Conservation (phyloP, 2,888 invertebrate species). For the Prenolepis imparis region DNA sequence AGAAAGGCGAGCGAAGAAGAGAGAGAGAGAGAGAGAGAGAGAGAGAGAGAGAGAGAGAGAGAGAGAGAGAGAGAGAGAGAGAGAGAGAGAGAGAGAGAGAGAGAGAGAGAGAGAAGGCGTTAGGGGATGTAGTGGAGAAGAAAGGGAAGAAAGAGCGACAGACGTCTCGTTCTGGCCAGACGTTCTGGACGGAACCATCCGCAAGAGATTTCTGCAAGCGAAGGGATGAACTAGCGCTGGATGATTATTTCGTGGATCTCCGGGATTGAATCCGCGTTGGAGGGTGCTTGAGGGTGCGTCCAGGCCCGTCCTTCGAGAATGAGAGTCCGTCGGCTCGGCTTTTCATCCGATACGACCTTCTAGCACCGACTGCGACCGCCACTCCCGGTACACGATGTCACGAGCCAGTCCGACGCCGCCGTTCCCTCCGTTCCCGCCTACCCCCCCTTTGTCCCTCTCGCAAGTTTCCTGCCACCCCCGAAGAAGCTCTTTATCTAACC, state of each 20-base stretch:
- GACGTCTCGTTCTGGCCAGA: slow-evolving; percentile 68
- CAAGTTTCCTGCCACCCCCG: slow-evolving; percentile 49
- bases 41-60: slow-evolving; percentile 24
- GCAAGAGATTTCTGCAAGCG: slow-evolving; percentile 82
- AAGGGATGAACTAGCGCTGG: slow-evolving; percentile 81
- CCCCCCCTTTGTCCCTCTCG: slow-evolving; percentile 5
- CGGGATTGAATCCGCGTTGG: slow-evolving; percentile 84
- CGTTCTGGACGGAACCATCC: slow-evolving; percentile 76
- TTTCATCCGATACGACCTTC: slow-evolving; percentile 77
- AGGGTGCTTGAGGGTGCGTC: slow-evolving; percentile 83
- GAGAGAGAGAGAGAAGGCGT: slow-evolving; percentile 18
- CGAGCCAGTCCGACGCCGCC: slow-evolving; percentile 53
- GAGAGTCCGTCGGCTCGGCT: slow-evolving; percentile 79
- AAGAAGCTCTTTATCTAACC: slow-evolving; percentile 82
- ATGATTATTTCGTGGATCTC: slow-evolving; percentile 85
- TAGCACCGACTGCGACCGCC: slow-evolving; percentile 58
- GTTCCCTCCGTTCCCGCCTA: not conserved
- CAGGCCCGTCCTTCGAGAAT: slow-evolving; percentile 77
- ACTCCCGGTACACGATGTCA: slow-evolving; percentile 50
- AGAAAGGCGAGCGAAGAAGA: slow-evolving; percentile 43
- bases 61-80: too few relatives aligned
- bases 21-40: slow-evolving; percentile 12
- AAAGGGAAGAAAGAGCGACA: slow-evolving; percentile 65
- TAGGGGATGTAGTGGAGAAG: slow-evolving; percentile 33
- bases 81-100: slow-evolving; percentile 18